Base-by-base conservation (phyloP, 2,797 vertebrate species). In the Helarctos malayanus region DNA sequence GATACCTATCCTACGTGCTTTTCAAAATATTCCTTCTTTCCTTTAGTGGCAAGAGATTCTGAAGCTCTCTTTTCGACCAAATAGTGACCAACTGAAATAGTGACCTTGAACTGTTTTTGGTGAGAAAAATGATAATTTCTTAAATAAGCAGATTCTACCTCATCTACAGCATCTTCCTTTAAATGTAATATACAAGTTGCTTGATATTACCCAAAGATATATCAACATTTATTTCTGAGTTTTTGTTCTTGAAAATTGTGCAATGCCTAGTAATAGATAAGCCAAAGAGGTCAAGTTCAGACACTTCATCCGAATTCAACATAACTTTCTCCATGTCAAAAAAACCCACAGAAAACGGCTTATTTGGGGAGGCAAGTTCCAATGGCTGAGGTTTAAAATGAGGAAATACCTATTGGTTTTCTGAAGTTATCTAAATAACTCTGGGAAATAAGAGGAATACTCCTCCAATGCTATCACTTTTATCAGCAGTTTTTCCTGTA, bases 1-100 rank as follows among this genome's bases (percentile, higher is more conserved):
- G 52, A 91, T 54, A 12, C 2, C 4, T 93, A 38, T 41, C 45
- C 15, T 59, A 38, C 3, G 59, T 49, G 29, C 4, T 80, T 96
- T 91, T 82, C 8, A 69, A 85, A 73, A 93, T 8, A 75, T 32
- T 95, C 96, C 8, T 76, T 88, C 13, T 88, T 79, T 86, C 29
- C 19, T 80, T 16, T 54, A 19, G 73, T 95, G 85, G 41, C 75
- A 96, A 88, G 38, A 19, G 12, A 23, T 81, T 79, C 32, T 86
- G 4, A 83, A 23, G 4, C 65, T 69, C 16, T 81, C 25, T 73
- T 95, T 95, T 76, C 23, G 6, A 41, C 41, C 41, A 41, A 41
- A 41, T 41, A 41, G 41, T 41, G 41, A 41, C 29, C 73, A 91
- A 79, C 6, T 9, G 41, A 83, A 71, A 59, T 14, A 71, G 52